A percentile compares a stretch with the other conserved stretches of the same genome.
Evolutionary conservation across 2,888 invertebrate species (phyloP).

Genomic region (Incurvaria masculella): DNA sequence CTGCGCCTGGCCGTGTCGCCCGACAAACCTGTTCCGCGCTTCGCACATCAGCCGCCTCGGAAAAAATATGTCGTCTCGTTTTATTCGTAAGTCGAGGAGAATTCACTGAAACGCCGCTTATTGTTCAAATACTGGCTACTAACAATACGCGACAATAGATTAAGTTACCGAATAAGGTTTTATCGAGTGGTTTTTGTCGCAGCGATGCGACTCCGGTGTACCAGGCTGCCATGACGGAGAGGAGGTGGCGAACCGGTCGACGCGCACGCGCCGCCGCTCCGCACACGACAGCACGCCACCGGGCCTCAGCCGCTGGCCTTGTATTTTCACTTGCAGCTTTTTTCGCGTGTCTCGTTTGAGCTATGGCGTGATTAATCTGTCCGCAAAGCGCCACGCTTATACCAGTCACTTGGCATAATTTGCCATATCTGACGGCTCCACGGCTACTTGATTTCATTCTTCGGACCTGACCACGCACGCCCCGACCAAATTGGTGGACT

Average conservation of each 20-base stretch:
- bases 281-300: not conserved
- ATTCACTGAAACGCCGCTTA: not conserved
- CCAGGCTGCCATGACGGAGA: not conserved
- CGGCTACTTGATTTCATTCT: no score
- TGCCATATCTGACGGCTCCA: no score
- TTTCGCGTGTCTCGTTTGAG: not conserved
- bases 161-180: not conserved
- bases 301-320: not conserved
- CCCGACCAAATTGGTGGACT: no score
- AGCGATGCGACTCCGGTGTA: not conserved
- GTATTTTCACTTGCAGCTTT: not conserved
- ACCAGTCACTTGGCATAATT: no score
- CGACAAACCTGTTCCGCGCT: slow-evolving; percentile 41
- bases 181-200: not conserved
- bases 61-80: not conserved
- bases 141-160: not conserved
- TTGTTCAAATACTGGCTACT: not conserved
- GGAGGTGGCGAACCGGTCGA: not conserved
- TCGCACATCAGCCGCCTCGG: slow-evolving; percentile 22
- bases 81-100: not conserved
- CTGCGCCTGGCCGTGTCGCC: not conserved
- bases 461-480: no score
- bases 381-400: no score
- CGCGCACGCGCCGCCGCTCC: not conserved
- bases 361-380: not conserved